Conservation (phyloP, 2,797 vertebrate genomes). For the Chaenodraco wilsoni region DNA sequence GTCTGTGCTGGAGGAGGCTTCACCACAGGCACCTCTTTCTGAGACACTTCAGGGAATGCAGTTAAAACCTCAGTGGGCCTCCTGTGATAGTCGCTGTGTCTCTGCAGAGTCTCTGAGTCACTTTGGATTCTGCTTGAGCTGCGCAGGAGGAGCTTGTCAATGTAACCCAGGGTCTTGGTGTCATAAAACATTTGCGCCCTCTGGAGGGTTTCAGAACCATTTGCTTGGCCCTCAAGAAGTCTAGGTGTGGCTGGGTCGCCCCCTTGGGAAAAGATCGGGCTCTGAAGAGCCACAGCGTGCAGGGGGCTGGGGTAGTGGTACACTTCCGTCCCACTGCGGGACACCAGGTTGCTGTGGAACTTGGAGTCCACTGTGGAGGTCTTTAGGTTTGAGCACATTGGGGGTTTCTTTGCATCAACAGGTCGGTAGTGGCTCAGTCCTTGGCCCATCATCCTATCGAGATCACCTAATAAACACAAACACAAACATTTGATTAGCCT, state of each 20-base stretch:
- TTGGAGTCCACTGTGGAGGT: slow-evolving; percentile 82
- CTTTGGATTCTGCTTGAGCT: slow-evolving; percentile 75
- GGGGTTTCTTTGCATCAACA: slow-evolving; percentile 67
- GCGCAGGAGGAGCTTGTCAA: slow-evolving; percentile 86
- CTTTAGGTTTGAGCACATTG: slow-evolving; percentile 65
- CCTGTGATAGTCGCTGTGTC: slow-evolving; percentile 38
- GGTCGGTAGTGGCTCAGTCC: slow-evolving; percentile 75
- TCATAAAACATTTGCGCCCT: slow-evolving; percentile 63
- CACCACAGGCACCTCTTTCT: slow-evolving; percentile 33
- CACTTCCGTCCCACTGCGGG: slow-evolving; percentile 87
- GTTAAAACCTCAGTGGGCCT: slow-evolving; percentile 59
- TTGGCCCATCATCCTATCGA: slow-evolving; percentile 84
- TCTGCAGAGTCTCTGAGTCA: slow-evolving; percentile 63
- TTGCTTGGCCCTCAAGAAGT: slow-evolving; percentile 49
- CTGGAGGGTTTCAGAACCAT: slow-evolving; percentile 42
- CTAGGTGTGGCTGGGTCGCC: slow-evolving; percentile 54
- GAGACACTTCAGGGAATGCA: slow-evolving; percentile 43
- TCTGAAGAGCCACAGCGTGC: slow-evolving; percentile 95
- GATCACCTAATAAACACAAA: slow-evolving; percentile 85
- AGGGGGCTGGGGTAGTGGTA: slow-evolving; percentile 95
- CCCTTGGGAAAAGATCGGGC: slow-evolving; percentile 89
- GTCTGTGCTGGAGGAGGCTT: slow-evolving; percentile 37
- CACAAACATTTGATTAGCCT: slow-evolving; percentile 38
- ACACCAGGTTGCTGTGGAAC: slow-evolving; percentile 90
- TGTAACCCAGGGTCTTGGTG: slow-evolving; percentile 83